Evolutionary conservation across 2,113 vertebrate species (phyloP).

Genomic region (Cepphus grylle): DNA sequence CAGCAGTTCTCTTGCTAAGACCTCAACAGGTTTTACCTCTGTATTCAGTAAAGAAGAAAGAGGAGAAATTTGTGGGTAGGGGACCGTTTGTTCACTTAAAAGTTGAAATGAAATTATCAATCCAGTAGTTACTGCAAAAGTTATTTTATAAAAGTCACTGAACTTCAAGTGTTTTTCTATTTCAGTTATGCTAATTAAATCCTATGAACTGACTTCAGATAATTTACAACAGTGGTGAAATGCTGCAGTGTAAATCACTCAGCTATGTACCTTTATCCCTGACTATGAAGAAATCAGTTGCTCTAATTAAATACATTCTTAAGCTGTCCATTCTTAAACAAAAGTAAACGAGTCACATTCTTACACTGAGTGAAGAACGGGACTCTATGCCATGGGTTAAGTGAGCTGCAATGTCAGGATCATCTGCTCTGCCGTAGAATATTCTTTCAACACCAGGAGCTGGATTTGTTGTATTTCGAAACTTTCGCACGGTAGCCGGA

Average conservation of each 20-base stretch:
- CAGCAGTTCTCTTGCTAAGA: background rate
- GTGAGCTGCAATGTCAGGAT: conserved; percentile 76
- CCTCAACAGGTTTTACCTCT: background rate
- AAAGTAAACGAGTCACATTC: background rate
- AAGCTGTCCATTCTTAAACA: background rate
- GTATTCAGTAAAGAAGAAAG: background rate
- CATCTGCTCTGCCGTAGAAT: conserved; percentile 80
- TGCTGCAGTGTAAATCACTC: background rate
- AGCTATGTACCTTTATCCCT: background rate
- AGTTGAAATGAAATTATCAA: background rate
- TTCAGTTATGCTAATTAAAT: background rate
- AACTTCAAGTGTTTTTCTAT: background rate
- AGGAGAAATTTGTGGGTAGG: background rate
- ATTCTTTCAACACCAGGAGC: conserved; percentile 73
- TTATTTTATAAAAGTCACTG: background rate
- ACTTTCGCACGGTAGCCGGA: conserved; percentile 75
- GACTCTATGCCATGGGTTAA: conserved; percentile 79
- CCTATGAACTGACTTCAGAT: background rate
- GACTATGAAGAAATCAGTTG: background rate
- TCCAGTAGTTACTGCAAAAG: background rate
- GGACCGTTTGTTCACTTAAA: background rate
- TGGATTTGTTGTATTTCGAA: conserved; percentile 73
- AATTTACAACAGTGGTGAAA: background rate
- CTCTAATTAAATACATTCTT: background rate
- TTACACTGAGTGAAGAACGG: conserved; percentile 69